These are phyloP conservation scores for Leptinotarsa defecta DNA, from an alignment of 1,140 invertebrate species.

Conservation along the genomic window DNA sequence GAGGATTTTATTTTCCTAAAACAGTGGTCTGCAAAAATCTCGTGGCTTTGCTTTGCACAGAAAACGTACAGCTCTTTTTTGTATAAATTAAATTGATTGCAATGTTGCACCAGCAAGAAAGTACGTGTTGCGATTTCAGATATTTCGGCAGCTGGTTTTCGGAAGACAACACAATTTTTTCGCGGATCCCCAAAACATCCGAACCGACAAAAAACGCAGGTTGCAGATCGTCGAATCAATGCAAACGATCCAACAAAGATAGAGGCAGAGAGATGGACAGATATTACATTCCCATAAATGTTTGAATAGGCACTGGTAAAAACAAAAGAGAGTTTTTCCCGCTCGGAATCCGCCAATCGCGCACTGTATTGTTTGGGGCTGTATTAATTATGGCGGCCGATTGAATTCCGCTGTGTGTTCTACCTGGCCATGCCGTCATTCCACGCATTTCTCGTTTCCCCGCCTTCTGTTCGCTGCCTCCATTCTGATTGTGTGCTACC, in stretches of 20 bases:
- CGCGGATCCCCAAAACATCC: neutral
- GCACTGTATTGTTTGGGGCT: slow-evolving; percentile 40
- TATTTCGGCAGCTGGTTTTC: neutral
- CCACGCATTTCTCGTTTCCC: slow-evolving; percentile 43
- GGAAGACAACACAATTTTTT: neutral
- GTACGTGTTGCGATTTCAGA: neutral
- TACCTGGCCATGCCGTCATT: slow-evolving; percentile 49
- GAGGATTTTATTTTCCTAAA: too few relatives aligned
- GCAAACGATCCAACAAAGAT: slow-evolving; percentile 26
- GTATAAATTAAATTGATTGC: too few relatives aligned
- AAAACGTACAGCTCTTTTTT: too few relatives aligned
- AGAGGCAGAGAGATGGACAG: slow-evolving; percentile 19
- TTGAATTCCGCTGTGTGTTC: slow-evolving; percentile 49
- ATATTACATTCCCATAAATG: slow-evolving; percentile 41
- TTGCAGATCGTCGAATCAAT: slow-evolving; percentile 32
- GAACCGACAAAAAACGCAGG: neutral
- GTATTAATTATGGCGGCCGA: slow-evolving; percentile 51
- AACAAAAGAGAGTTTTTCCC: slow-evolving; percentile 41
- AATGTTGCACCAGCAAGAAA: neutral
- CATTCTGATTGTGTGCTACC: slow-evolving; percentile 35
- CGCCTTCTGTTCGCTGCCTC: slow-evolving; percentile 30
- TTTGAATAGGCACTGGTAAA: slow-evolving; percentile 36
- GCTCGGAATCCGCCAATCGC: slow-evolving; percentile 34
- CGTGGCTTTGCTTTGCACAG: too few relatives aligned
- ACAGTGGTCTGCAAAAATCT: too few relatives aligned